Evolutionary conservation across 2,113 vertebrate genomes (phyloP), one percentile per base, ranked within the genome.

Genomic region (Ammodytes dubius): DNA sequence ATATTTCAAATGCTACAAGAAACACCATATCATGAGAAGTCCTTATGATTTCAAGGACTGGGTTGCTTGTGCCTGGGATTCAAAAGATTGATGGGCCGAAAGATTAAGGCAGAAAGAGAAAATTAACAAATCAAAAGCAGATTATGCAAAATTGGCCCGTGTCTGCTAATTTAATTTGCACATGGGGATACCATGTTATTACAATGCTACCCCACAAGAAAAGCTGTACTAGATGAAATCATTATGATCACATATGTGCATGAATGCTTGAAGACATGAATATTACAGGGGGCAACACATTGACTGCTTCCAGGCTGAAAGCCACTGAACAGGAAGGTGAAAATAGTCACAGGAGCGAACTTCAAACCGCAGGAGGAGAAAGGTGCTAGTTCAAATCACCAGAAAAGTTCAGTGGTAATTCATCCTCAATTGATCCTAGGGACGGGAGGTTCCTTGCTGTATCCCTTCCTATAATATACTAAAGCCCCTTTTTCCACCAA

Each of bases 121-220:
- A 69, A 90, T 77, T 8, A 81, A 64, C 35, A 71, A 74, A 81
- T 85, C 54, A 86, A 76, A 84, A 61, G 60, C 40, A 57, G 7
- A 57, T 74, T 52, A 74, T 65, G 6, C n/a, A 70, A 72, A 72
- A 14, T 45, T 8, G 2, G 3, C 39, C 60, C 65, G 12, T 70
- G 58, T 64, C 66, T 59, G 19, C 54, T 77, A 6, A 60, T 66
- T 56, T 58, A 53, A 43, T 65, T 64, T 50, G 6, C 10, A 65
- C 50, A 19, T 52, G 6, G 37, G 8, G 53, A 43, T 15, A n/a
- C n/a, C 14, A 40, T 65, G 19, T 42, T 64, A 39, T 59, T 64
- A 12, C 43, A 77, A 15, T 39, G 37, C 56, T 47, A 17, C 17
- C 39, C 27, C 5, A 42, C 58, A 6, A 45, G 35, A 19, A 58